A percentile compares a stretch with the other conserved stretches of the same genome.
These are phyloP conservation scores for Plagiodera versicolora DNA, from an alignment of 2,888 invertebrate genomes.

Conservation along the genomic window DNA sequence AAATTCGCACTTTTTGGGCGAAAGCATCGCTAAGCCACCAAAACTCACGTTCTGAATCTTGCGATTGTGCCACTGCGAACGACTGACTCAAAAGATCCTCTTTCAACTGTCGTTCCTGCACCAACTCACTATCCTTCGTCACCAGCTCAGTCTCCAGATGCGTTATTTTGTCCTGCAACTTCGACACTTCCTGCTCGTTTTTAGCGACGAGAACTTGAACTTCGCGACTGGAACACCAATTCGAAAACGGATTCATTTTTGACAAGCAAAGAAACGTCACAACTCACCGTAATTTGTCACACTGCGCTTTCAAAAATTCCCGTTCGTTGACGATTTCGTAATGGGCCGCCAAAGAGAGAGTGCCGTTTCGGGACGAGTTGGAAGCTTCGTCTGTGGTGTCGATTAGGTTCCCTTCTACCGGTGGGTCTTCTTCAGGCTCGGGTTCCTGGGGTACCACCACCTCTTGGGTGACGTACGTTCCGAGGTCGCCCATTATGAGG, in stretches of 20 bases:
- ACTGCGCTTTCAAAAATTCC: conserved; percentile 77
- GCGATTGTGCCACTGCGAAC: conserved; percentile 54
- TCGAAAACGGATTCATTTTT: neutral
- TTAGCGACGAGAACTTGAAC: conserved; percentile 59
- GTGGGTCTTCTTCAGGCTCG: conserved; percentile 63
- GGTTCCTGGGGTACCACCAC: conserved; percentile 82
- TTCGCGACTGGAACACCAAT: conserved; percentile 54
- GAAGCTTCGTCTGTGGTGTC: conserved; percentile 67
- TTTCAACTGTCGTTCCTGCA: conserved; percentile 60
- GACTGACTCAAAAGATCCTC: conserved; percentile 59
- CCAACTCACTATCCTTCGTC: conserved; percentile 62
- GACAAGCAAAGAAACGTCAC: neutral
- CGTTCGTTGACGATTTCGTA: conserved; percentile 60
- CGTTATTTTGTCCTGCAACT: conserved; percentile 57
- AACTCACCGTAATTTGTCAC: conserved; percentile 66
- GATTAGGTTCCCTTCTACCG: conserved; percentile 65
- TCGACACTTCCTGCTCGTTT: conserved; percentile 57
- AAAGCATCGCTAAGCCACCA: neutral
- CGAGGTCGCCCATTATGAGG: conserved; percentile 86
- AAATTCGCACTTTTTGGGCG: too few species aligned
- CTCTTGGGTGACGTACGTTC: conserved; percentile 92
- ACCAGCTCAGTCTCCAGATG: conserved; percentile 59
- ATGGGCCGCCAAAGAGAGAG: conserved; percentile 17
- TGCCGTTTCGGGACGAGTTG: too few species aligned
- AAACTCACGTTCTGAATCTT: conserved; percentile 61